phyloP scores from a whole-genome alignment of 2,797 vertebrate genomes.

The Gobio occitaniae region DNA sequence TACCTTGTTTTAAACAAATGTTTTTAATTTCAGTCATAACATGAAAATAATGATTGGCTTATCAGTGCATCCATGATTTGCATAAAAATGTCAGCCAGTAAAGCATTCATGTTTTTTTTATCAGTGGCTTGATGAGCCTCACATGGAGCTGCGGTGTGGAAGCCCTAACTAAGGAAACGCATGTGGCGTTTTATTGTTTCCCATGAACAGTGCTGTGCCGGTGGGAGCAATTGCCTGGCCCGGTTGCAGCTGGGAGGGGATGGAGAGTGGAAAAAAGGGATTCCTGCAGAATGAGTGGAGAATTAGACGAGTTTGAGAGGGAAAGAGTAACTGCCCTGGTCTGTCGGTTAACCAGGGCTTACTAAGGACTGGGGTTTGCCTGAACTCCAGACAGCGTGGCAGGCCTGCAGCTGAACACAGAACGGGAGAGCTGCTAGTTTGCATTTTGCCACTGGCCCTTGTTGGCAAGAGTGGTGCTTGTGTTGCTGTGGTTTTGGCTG shows the following conservation, averaged over 20 bases:
- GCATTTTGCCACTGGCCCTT: conserved; percentile 37
- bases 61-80: neutral
- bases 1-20: neutral
- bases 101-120: neutral
- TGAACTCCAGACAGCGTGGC: conserved; percentile 43
- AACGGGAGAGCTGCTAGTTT: conserved; percentile 15
- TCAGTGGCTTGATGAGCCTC: conserved; percentile 25
- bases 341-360: neutral
- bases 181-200: conserved; percentile 59
- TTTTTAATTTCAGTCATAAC: neutral
- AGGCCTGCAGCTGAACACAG: conserved; percentile 14
- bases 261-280: conserved; percentile 11
- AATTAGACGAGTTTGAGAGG: neutral
- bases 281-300: conserved; percentile 2
- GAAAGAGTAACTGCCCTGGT: conserved; percentile 20
- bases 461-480: conserved; percentile 26
- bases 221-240: conserved; percentile 25
- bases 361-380: conserved; percentile 16
- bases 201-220: conserved; percentile 33
- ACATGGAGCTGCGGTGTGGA: conserved; percentile 39
- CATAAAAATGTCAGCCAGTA: neutral
- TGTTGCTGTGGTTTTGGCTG: conserved; percentile 53
- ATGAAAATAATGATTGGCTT: neutral
- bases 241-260: conserved; percentile 19
- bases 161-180: conserved; percentile 54